Percentiles rank a stretch among this genome's conserved stretches.
These are phyloP conservation scores for Holothuria glaberrima DNA, from an alignment of 35 echinoderm and acorn worm genomes.

Conservation along the genomic window DNA sequence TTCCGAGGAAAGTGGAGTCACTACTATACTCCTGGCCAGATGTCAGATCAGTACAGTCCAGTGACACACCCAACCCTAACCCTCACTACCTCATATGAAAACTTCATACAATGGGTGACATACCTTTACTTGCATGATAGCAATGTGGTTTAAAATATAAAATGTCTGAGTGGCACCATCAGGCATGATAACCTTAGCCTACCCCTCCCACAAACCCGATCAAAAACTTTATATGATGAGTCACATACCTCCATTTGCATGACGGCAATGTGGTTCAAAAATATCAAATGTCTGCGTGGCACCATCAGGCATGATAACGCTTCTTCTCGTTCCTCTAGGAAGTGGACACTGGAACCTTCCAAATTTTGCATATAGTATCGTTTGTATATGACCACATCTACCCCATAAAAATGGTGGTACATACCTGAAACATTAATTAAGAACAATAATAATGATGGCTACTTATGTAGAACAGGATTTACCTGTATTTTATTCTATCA, in stretches of 20 bases:
- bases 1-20: too few relatives aligned
- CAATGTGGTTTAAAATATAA: slow-evolving; percentile 82
- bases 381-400: slow-evolving; percentile 85
- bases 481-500: too few relatives aligned
- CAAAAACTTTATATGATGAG: background rate
- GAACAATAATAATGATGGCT: too few relatives aligned
- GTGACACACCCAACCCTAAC: too few relatives aligned
- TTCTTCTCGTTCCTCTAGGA: slow-evolving; percentile 63
- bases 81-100: too few relatives aligned
- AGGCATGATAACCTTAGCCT: slow-evolving; percentile 65
- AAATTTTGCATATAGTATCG: slow-evolving; percentile 82
- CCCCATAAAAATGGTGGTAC: slow-evolving; percentile 90
- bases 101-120: slow-evolving; percentile 24
- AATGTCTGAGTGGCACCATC: slow-evolving; percentile 88
- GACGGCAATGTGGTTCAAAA: slow-evolving; percentile 76
- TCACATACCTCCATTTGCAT: slow-evolving; percentile 78
- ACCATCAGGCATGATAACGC: slow-evolving; percentile 72
- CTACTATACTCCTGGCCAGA: too few relatives aligned
- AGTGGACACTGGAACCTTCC: slow-evolving; percentile 81
- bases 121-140: slow-evolving; percentile 76
- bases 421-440: slow-evolving; percentile 61
- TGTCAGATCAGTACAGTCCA: too few relatives aligned
- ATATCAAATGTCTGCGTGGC: slow-evolving; percentile 90
- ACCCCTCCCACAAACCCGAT: background rate
- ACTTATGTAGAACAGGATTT: too few relatives aligned